Base-by-base conservation (phyloP, 2,888 invertebrate species). In the Agrochola litura region DNA sequence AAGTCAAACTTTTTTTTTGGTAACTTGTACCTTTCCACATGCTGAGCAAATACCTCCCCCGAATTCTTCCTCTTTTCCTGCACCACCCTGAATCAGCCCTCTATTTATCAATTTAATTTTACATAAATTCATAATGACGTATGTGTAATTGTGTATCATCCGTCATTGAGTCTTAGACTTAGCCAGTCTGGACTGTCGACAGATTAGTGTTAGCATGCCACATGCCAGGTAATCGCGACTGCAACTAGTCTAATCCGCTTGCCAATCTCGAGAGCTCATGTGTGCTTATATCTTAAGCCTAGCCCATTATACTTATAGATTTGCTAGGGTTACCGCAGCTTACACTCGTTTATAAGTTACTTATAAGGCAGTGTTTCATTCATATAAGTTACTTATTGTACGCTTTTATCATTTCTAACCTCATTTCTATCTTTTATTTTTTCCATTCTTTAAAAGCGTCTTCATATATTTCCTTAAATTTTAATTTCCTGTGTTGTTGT, bases 241-340 rank as follows among this genome's bases (percentile, higher is more conserved):
- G 71, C 56, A 77, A 73, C 75, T 65, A 56, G 64, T 49, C 12
- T 79, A 72, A 86, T 86, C 77, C 64, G 72, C 56, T 69, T 75
- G 65, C 10, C 73, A 56, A 52, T 54, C 70, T 56, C 30, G 9
- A 69, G 64, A 75, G 77, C 69, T 73, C 67, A 52, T 65, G 73
- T 80, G 66, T 77, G 81, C 73, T 77, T 75, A 79, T 54, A 77
- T 82, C 82, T 76, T 79, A 79, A 58, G 71, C 75, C 49, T 66
- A 71, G 56, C 49, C 49, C 41, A 19, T 75, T 60, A 65, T 73
- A 79, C 72, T 69, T 30, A 37, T 64, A 71, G 30, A 43, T 56
- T 66, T n/a, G 22, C 22, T 73, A 87, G 86, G 88, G 88, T 58
- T 80, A 30, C 41, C 61, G 19, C 56, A 60, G 10, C 1, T 64